Conservation (phyloP, 2,888 invertebrate species). For the Drosophila anomelani region DNA sequence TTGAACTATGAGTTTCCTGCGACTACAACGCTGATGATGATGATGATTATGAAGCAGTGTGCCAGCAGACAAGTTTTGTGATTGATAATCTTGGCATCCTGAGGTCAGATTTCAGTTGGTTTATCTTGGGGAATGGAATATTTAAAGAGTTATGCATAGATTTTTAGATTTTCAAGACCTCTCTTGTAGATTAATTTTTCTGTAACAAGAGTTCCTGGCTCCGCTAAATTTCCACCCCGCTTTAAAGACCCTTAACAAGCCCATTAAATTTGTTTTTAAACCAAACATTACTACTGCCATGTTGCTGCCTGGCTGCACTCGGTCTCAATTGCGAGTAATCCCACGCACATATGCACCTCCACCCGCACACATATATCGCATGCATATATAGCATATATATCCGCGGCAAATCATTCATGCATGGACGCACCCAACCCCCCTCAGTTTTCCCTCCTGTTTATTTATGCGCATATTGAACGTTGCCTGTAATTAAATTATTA, state of each 20-base stretch:
- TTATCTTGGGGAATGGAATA: neutral
- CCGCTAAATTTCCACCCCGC: neutral
- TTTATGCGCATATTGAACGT: conserved; percentile 67
- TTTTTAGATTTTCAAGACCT: neutral
- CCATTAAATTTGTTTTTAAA: conserved; percentile 28
- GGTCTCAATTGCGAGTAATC: conserved; percentile 10
- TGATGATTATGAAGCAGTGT: neutral
- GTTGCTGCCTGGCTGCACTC: conserved; percentile 38
- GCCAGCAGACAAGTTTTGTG: neutral
- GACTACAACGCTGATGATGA: too few relatives aligned
- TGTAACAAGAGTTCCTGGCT: neutral
- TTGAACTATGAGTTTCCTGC: conserved; percentile 4
- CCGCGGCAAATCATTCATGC: conserved; percentile 39
- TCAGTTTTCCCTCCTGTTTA: conserved; percentile 34
- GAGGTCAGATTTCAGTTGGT: neutral
- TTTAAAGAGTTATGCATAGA: neutral
- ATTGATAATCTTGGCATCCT: neutral
- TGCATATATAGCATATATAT: conserved; percentile 4
- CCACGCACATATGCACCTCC: conserved; percentile 5
- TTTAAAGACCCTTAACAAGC: neutral
- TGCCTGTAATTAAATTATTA: conserved; percentile 63
- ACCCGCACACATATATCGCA: conserved; percentile 5
- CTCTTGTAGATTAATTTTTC: neutral
- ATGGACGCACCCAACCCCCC: conserved; percentile 14
- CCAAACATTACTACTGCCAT: conserved; percentile 7